A percentile compares a stretch with the other conserved stretches of the same genome.
These are phyloP conservation scores for Drosophila seguyi DNA, from an alignment of 1,140 invertebrate species.

Conservation along the genomic window DNA sequence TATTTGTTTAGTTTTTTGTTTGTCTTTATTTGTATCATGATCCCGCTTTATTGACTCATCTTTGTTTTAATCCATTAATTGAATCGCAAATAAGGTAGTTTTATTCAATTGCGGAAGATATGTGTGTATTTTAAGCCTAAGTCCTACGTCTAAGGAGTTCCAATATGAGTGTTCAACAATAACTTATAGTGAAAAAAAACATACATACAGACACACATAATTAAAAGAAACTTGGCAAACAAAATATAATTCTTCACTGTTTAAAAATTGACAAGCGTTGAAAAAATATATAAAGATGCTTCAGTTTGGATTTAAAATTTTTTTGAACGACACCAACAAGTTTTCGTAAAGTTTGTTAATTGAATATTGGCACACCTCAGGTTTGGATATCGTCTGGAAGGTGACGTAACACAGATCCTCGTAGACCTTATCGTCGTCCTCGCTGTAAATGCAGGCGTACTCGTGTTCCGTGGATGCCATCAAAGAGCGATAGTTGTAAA, in stretches of 20 bases:
- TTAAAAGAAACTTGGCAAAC: background rate
- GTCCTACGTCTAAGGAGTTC: background rate
- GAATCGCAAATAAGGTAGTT: background rate
- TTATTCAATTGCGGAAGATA: background rate
- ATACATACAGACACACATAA: background rate
- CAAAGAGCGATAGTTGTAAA: slow-evolving; percentile 77
- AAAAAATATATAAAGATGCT: background rate
- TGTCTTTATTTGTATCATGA: too few relatives aligned
- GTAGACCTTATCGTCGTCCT: slow-evolving; percentile 92
- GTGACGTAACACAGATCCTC: slow-evolving; percentile 95
- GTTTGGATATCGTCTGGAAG: slow-evolving; percentile 87
- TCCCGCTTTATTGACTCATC: too few relatives aligned
- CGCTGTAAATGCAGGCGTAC: slow-evolving; percentile 79
- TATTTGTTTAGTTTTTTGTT: too few relatives aligned
- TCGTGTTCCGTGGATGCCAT: slow-evolving; percentile 68
- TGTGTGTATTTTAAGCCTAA: background rate
- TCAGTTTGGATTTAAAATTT: background rate
- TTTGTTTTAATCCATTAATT: too few relatives aligned
- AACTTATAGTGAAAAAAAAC: too few relatives aligned
- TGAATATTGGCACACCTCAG: slow-evolving; percentile 86
- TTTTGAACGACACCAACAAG: background rate
- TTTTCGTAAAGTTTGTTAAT: background rate
- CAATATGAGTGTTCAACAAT: background rate
- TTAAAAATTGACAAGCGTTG: background rate
- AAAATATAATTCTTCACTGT: background rate